Evolutionary conservation across 92 coral and sea anemone species (phyloP).

Genomic region (Diadumene lineata): DNA sequence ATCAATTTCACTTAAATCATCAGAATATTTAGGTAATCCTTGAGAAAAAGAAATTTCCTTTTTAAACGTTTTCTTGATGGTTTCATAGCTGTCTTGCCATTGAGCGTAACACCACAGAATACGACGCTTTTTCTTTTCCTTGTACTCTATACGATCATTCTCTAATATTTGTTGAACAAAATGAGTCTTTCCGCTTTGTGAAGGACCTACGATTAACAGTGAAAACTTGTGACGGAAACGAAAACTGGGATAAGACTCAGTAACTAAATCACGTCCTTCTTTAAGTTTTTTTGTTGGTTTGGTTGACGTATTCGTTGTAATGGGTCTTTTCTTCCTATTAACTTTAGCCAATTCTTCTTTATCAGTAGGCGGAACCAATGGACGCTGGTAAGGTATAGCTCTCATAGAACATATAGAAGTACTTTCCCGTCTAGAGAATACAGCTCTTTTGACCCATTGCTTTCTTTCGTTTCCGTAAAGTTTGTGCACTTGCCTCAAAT

Average conservation of each 20-base stretch:
- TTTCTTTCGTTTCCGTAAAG: slow-evolving; percentile 28
- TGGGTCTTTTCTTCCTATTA: not conserved
- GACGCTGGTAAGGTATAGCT: not conserved
- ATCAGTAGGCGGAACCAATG: too few species aligned
- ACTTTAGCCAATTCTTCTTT: too few species aligned
- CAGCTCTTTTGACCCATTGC: slow-evolving; percentile 20
- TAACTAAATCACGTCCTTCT: not conserved
- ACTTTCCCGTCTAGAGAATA: not conserved
- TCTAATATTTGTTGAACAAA: not conserved
- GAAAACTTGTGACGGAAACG: not conserved
- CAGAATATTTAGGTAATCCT: too few species aligned
- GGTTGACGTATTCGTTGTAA: not conserved
- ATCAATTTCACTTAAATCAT: too few species aligned
- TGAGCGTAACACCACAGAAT: too few species aligned
- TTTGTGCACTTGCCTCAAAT: slow-evolving; percentile 34
- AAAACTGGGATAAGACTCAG: not conserved
- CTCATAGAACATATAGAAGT: not conserved
- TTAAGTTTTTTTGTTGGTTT: too few species aligned
- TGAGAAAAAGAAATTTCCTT: too few species aligned
- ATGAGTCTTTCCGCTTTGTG: not conserved
- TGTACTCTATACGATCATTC: not conserved
- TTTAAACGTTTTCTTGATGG: too few species aligned
- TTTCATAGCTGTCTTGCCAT: too few species aligned
- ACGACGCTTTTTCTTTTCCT: not conserved
- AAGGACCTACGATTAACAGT: not conserved